Base-by-base conservation (phyloP, 2,113 vertebrate species). In the Pyxicephalus adspersus region DNA sequence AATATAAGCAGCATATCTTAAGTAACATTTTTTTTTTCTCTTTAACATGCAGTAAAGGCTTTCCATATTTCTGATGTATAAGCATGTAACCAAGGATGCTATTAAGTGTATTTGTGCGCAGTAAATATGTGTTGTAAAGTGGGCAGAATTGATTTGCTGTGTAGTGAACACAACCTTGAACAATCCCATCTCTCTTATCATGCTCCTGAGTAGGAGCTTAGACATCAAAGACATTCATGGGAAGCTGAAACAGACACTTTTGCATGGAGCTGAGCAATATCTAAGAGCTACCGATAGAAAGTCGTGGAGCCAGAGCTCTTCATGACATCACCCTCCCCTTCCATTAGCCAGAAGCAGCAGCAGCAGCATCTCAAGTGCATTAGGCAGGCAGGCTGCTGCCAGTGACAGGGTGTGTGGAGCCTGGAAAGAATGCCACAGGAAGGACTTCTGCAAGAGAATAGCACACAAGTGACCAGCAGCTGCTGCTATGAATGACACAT, bases 321-420 rank as follows among this genome's bases (percentile, higher is more conserved):
- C 83, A 83, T 90, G 72, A 86, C 86, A 80, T 86, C 87, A 87
- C 80, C 85, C 76, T 79, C 73, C 64, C 54, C 57, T 85, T 66
- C 76, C 85, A 60, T 81, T 85, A 87, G 84, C 84, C 82, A 25
- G 83, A 75, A n/a, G 85, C 63, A 64, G 61, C 31, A 34, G 38
- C 38, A 45, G 38, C 38, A 45, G 38, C 81, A 68, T 85, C 76
- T 83, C 60, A 3, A 29, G 68, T 9, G 57, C 81, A 86, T 75
- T 83, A 52, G 83, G 81, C 29, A 85, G 84, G 81, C 34, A 84
- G 85, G 72, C 65, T 5, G 16, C 50, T 66, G 79, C 85, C 76
- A 52, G 78, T 72, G 61, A 71, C 66, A 58, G 76, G 55, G 38
- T 60, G 23, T 79, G 51, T 54, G 28, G 76, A 74, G 71, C 34